Percentiles rank a stretch among this genome's conserved stretches.
phyloP scores from a whole-genome alignment of 2,888 invertebrate species.

The Protophormia terraenovae region DNA sequence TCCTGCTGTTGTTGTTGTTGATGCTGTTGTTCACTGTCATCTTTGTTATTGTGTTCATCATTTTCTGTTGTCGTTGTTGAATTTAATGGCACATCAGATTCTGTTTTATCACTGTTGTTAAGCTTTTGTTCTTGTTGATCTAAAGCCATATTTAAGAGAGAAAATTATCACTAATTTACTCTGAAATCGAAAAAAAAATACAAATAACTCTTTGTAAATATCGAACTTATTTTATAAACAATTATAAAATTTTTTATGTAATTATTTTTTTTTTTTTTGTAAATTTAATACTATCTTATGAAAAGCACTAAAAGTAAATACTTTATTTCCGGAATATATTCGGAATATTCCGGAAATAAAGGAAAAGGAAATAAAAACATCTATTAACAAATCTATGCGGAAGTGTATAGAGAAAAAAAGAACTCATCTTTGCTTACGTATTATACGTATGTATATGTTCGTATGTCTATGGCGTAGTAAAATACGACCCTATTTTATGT shows the following conservation, averaged over 20 bases:
- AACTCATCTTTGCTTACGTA: background rate
- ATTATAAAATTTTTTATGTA: too few relatives aligned
- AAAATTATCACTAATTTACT: constrained; percentile 20
- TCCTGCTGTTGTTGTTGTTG: background rate
- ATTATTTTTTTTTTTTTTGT: too few relatives aligned
- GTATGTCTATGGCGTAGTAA: background rate
- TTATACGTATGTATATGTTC: background rate
- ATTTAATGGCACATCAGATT: constrained; percentile 46
- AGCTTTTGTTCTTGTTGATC: constrained; percentile 34
- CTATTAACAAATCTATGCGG: background rate
- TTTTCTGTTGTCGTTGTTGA: constrained; percentile 15
- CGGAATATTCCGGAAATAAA: background rate
- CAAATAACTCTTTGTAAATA: background rate
- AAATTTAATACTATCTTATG: too few relatives aligned
- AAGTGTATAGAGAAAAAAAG: constrained; percentile 27
- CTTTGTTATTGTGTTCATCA: constrained; percentile 25
- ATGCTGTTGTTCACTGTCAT: constrained; percentile 20
- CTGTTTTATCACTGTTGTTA: constrained; percentile 34
- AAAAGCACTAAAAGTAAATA: too few relatives aligned
- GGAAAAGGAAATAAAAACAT: background rate
- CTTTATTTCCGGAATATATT: too few relatives aligned
- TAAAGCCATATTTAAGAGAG: constrained; percentile 45
- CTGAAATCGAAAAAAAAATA: background rate
- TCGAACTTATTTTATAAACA: too few relatives aligned
- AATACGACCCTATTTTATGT: background rate